Base-by-base conservation (phyloP, 2,797 vertebrate species). In the Smutsia temminckii region DNA sequence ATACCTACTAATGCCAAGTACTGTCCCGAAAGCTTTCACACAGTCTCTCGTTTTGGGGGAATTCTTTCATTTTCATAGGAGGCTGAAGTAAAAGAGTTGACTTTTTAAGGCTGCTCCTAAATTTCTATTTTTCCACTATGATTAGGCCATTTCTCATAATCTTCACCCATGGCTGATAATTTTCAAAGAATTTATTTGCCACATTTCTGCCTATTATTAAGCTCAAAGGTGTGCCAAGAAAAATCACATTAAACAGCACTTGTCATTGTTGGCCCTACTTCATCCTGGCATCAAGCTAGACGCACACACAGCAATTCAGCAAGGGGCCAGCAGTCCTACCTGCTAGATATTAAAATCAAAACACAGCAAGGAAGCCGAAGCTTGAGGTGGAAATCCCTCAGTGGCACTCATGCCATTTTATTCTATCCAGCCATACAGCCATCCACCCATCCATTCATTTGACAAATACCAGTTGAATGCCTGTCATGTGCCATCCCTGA, bases 151-250 rank as follows among this genome's bases (percentile, higher is more conserved):
- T 94, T 79, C 75, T 87, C 55, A 87, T 89, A 11, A 93, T 75
- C 68, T 89, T 55, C 20, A 89, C 37, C 40, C 29, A 57, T 77
- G 68, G 55, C 17, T 89, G n/a, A 86, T 68, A 89, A 91, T 79
- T 74, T 92, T 93, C 79, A 71, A 93, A 85, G 51, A 93, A 92
- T 92, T 63, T 66, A 87, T 46, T 91, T 87, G 72, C 49, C 57
- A 69, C 34, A 55, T 90, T 95, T 95, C 55, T 96, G 81, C 61
- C 29, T 46, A 80, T 80, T 86, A 78, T 92, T 90, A 83, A 94
- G 32, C 17, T 37, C 75, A 80, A 78, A 63, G 16, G 61, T 74
- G 13, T 93, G 77, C 66, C 55, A 75, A 78, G n/a, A 94, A 96
- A 46, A 95, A 95, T 95, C 71, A 42, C 27, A 80, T 87, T 87